Base-by-base conservation (phyloP, 2,888 invertebrate species). In the Teleiodes luculella region DNA sequence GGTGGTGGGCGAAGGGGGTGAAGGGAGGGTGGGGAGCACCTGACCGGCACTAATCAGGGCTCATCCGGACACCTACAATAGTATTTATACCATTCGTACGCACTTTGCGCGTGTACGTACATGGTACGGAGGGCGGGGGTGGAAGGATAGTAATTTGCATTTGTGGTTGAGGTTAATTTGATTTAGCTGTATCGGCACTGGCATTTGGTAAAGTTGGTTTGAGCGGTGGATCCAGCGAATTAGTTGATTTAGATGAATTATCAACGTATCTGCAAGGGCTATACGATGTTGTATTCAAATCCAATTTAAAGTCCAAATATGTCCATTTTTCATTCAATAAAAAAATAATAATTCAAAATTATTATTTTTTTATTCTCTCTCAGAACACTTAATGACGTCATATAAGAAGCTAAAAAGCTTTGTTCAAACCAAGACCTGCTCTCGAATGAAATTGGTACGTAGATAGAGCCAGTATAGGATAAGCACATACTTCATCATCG, bases 21-120 rank as follows among this genome's bases (percentile, higher is more conserved):
- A 62, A 67, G 67, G 69, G 72, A 66, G 74, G 78, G 73, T 76
- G 69, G 80, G 80, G 80, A 83, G 82, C 86, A 89, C 88, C 89
- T 88, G 88, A 86, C 88, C 88, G 85, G 77, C 85, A 87, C 88
- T 88, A 88, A 89, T 88, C 88, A 88, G 81, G 79, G 81, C 86
- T 86, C 88, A 89, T 89, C 87, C 86, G 82, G 85, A 87, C 88
- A 86, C 87, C 86, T 85, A 83, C 77, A 80, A 86, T 86, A 43
- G 24, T 43, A 43, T 43, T 24, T 84, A 86, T 86, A 43, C n/a
- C 24, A 43, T 43, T 24, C 84, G 85, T 79, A 82, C 79, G 78
- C 78, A 79, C 78, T 83, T 70, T 8, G 51, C 16, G 33, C 50
- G 46, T 31, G 52, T n/a, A n/a, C n/a, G n/a, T n/a, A n/a, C n/a